Percentiles rank a stretch among this genome's conserved stretches.
Conservation (phyloP, 1,140 invertebrate species). For the Drosophila seguyi region DNA sequence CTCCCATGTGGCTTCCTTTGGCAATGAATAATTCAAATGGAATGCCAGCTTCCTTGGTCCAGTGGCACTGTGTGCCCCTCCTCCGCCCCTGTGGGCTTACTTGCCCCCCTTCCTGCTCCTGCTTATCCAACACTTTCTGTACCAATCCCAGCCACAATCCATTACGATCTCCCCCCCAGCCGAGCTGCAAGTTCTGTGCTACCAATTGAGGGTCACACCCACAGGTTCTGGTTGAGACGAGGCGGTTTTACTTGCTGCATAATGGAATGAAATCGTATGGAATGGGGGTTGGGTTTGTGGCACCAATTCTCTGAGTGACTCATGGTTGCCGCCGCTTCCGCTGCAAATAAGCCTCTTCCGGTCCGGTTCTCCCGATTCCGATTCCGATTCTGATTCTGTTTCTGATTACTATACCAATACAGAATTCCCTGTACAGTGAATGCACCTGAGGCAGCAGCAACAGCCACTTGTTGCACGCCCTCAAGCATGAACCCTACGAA, state of each 20-base stretch:
- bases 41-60: constrained; percentile 20
- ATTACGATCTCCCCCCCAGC: constrained; percentile 28
- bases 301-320: constrained; percentile 12
- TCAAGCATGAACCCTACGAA: constrained; percentile 37
- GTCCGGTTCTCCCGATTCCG: constrained; percentile 16
- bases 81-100: constrained; percentile 4
- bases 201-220: constrained; percentile 29
- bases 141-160: constrained; percentile 27
- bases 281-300: constrained; percentile 14
- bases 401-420: not conserved
- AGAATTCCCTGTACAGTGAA: not conserved
- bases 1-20: constrained; percentile 32
- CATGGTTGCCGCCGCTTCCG: constrained; percentile 24
- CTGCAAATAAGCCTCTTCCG: constrained; percentile 73
- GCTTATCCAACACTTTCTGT: constrained; percentile 36
- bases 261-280: constrained; percentile 2
- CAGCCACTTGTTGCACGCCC: constrained; percentile 50
- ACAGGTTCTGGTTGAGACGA: constrained; percentile 30
- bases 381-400: not conserved
- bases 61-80: not conserved
- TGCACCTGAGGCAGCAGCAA: constrained; percentile 31
- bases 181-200: not conserved
- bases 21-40: constrained; percentile 47
- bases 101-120: constrained; percentile 2
- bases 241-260: constrained; percentile 22